Evolutionary conservation across 1,140 invertebrate species (phyloP), one percentile per base, ranked within the genome.

Genomic region (fruit fly (Drosophila melanogaster)): DNA sequence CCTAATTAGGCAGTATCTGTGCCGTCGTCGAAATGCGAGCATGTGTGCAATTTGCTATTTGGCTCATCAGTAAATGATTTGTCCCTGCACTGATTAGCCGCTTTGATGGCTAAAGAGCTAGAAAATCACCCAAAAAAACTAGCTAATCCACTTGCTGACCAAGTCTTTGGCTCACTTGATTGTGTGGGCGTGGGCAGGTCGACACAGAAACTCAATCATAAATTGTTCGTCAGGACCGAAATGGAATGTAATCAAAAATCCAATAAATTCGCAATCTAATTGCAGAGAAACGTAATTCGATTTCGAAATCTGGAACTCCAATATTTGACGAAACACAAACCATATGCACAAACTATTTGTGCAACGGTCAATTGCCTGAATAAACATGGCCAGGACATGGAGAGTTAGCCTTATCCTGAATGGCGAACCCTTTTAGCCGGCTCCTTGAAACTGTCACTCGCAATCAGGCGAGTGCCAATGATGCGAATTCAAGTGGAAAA

Each of bases 401-500:
- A 12, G 43, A 41, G 54, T 22, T 44, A 15, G 55, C 62, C 54
- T 40, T 41, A 65, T 65, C 30, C 62, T 30, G 8, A 30, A 22
- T 14, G 46, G 22, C 46, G 64, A 85, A 85, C 77, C 77, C 81
- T 80, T 85, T 79, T 60, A 78, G 60, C 51, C 14, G 24, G 30
- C 51, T 80, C 41, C 83, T 85, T 73, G 72, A 80, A 86, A 65
- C 81, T 85, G 81, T 85, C 81, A 85, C n/a, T 81, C 73, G 81
- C 81, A 85, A 85, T 85, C 81, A 85, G 46, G 57, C 59, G 76
- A 76, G 80, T 71, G 81, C 74, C 81, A 74, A 85, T 85, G 81
- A 69, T 80, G 77, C 51, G 81, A 81, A 85, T 81, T 85, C 67
- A 77, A 85, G 81, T 85, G 81, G 77, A 85, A 85, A 71, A 80